Base-by-base conservation (phyloP, 2,888 invertebrate genomes). In the Drosophila formosana region DNA sequence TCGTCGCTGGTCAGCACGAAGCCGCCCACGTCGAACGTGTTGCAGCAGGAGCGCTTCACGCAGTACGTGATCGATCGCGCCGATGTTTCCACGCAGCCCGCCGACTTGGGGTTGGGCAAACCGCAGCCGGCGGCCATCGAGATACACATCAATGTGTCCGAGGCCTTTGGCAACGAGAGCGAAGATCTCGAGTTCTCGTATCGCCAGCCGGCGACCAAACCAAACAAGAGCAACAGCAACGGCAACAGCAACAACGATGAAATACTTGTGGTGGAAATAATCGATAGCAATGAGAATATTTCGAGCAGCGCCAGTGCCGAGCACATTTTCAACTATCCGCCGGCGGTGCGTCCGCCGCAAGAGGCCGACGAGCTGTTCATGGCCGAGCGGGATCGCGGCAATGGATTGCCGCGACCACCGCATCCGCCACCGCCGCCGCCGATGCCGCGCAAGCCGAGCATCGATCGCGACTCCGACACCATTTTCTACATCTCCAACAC, bases 401-500 rank as follows among this genome's bases (percentile, higher is more conserved):
- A 57, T 37, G 51, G 55, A 4, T 4, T 52, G 57, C 79, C 75
- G 3, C 71, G 73, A 0, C 86, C 86, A 3, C 68, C 79, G 3
- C 83, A 83, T 3, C 89, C 89, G 37, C 86, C 89, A 0, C 88
- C 89, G 1, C 86, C 89, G 0, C 88, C 89, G 1, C 89, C 88
- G 3, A 88, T 88, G 37, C 85, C 78, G 3, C 80, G 75, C 8
- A 89, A 86, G 46, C 82, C 83, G 0, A 80, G 60, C 53, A 89
- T 90, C 37, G 92, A 92, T 73, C 85, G 92, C 6, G 92, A 93
- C 53, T 92, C 93, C 0, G 93, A 93, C 63, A 93, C 92, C 3
- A 92, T 93, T 39, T 93, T 93, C 72, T 93, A 93, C 55, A 93
- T 93, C 5, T 93, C 92, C n/a, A 93, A 93, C 57, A 93, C 92